Base-by-base conservation (phyloP, 2,888 invertebrate genomes). In the Protophormia terraenovae region DNA sequence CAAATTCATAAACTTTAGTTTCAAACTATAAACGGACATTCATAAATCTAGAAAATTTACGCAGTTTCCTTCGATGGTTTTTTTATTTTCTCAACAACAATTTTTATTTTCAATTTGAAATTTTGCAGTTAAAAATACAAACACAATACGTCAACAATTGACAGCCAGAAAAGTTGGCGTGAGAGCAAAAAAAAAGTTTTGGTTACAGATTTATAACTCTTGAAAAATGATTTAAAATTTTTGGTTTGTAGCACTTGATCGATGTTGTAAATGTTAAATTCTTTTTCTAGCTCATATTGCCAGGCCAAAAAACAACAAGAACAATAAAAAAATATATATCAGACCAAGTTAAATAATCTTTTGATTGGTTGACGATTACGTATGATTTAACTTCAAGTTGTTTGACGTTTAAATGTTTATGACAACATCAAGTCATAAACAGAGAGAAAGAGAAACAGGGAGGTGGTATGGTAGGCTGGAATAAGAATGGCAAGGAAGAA, bases 291-390 rank as follows among this genome's bases (percentile, higher is more conserved):
- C 16, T 32, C 19, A 10, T 16, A 58, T 29, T 27, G 55, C 55
- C 41, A 45, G 29, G 5, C 41, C 24, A 58, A 1, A n/a, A n/a
- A 3, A 12, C 27, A 47, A 67, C 27, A 60, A 22, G 16, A 47
- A 60, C n/a, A n/a, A 27, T 16, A 19, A 14, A 16, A 19, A 22
- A 41, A 16, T 5, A 14, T 6, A 8, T n/a, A 38, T 12, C 12
- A 76, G 72, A 66, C 53, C 75, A 69, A 69, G 35, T 85, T 64
- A 85, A 85, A 64, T 69, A 78, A 78, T 85, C 81, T 85, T 82
- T 78, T 85, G 85, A 85, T 85, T 85, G 85, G 85, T 85, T 85
- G 81, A 82, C 81, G 85, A 82, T 85, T 85, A 85, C 85, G 81
- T 81, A 78, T 85, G 85, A 85, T 85, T 85, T 85, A 81, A 85